Base-by-base conservation (phyloP, 2,888 invertebrate species). In the Charanyca ferruginea region DNA sequence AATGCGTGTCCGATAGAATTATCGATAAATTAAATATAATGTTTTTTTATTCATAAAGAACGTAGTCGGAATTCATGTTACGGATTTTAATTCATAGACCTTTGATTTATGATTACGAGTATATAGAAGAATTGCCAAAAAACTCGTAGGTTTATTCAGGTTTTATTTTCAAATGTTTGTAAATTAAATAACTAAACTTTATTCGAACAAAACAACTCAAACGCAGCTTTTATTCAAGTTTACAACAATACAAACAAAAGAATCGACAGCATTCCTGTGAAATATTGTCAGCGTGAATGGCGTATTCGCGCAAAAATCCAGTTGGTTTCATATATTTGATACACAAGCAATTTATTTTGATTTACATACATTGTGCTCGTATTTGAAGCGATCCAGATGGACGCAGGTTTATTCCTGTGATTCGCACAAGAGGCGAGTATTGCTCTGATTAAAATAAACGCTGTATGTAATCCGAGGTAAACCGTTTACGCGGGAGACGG, bases 391-490 rank as follows among this genome's bases (percentile, higher is more conserved):
- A 65, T 69, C 75, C 79, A 82, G 81, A 79, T 73, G 63, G 66
- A 71, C 70, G 41, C 54, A 54, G 60, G 47, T 70, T 79, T 81
- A 79, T 85, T 86, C 80, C 76, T 52, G 49, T 79, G 84, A 85
- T 80, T 70, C 77, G 63, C 63, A 73, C 67, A 70, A 80, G 68
- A 74, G 66, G 66, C 63, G 79, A 82, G 76, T 79, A 77, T 81
- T 81, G 80, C 80, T 78, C 83, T 89, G 89, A 90, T 89, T 91
- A 89, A 92, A 93, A 93, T 93, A 93, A 92, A 92, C 89, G 89
- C 86, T 88, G 84, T 87, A 85, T 87, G 89, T 93, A 91, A 93
- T 91, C 90, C 89, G 83, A 86, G 85, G 88, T 91, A 93, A 94
- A 92, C 87, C 87, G 87, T 90, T 92, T 92, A 91, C 88, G 85